Percentiles rank a stretch among this genome's conserved stretches.
phyloP scores from a whole-genome alignment of 1,140 invertebrate genomes.

The Brachionus manjavacas region DNA sequence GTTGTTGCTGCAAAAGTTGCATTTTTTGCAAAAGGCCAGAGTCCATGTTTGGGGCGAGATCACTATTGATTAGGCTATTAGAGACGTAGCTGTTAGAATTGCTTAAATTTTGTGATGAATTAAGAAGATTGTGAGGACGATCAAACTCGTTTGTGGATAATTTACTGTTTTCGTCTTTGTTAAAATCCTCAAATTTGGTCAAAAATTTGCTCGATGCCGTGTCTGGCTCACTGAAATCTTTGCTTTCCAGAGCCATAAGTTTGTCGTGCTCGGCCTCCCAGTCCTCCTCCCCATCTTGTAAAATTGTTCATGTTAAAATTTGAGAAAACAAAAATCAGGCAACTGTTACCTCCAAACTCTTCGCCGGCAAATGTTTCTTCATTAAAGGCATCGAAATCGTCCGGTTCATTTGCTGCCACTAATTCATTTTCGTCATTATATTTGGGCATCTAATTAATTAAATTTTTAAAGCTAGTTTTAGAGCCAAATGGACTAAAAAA shows the following conservation, averaged over 20 bases:
- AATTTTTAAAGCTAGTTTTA: not conserved
- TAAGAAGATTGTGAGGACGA: not conserved
- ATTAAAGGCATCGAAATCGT: constrained; percentile 36
- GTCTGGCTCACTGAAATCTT: not conserved
- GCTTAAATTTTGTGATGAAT: not conserved
- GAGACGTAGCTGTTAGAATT: not conserved
- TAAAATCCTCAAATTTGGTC: constrained; percentile 3
- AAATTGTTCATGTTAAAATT: not conserved
- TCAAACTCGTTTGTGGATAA: not conserved
- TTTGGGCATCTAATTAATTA: not conserved
- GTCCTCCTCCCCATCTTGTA: not conserved
- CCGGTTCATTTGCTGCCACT: not conserved
- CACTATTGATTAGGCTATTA: not conserved
- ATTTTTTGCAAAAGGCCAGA: not conserved
- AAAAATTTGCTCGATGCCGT: not conserved
- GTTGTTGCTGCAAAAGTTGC: not conserved
- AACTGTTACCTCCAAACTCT: not conserved
- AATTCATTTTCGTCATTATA: not conserved
- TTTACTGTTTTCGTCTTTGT: not conserved
- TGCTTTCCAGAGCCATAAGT: not conserved
- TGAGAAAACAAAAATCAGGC: not conserved
- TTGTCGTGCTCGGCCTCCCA: constrained; percentile 36
- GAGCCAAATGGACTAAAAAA: not conserved
- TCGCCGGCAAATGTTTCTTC: constrained; percentile 28
- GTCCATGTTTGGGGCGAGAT: not conserved